Conservation (phyloP, 92 coral and sea anemone species). For the Palythoa caribaeorum region DNA sequence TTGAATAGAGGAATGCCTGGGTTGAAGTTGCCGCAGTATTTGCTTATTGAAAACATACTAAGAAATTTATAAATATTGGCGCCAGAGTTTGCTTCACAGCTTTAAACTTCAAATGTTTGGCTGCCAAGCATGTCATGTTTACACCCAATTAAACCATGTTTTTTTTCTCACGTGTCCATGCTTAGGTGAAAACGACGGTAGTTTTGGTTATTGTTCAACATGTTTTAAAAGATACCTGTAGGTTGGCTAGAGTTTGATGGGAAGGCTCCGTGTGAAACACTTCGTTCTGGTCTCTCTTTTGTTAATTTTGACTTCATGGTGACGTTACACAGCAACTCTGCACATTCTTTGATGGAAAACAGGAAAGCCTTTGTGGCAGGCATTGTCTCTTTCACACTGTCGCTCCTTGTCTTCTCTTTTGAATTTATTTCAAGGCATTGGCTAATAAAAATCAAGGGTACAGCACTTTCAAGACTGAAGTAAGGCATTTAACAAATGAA, state of each 20-base stretch:
- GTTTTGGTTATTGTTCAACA: not conserved
- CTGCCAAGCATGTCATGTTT: too few relatives aligned
- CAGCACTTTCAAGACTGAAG: too few relatives aligned
- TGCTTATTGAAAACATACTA: too few relatives aligned
- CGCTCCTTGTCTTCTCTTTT: conserved; percentile 33
- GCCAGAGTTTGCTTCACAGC: too few relatives aligned
- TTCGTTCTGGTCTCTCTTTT: conserved; percentile 72
- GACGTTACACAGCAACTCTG: conserved; percentile 87
- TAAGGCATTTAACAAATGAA: too few relatives aligned
- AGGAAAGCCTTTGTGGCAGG: conserved; percentile 89
- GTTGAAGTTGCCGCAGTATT: too few relatives aligned
- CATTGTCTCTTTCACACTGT: conserved; percentile 64
- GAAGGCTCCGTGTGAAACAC: conserved; percentile 77
- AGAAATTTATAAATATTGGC: too few relatives aligned
- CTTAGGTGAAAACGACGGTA: too few relatives aligned
- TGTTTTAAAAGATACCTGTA: conserved; percentile 14
- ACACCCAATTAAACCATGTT: too few relatives aligned
- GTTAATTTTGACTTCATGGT: conserved; percentile 66
- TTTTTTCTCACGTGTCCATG: too few relatives aligned
- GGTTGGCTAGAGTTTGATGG: conserved; percentile 30
- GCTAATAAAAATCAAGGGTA: conserved; percentile 48
- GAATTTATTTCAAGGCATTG: conserved; percentile 80
- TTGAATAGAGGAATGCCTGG: too few relatives aligned
- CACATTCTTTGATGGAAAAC: conserved; percentile 85
- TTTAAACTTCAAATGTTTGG: too few relatives aligned